Base-by-base conservation (phyloP, 1,140 invertebrate genomes). In the Achatina immaculata region DNA sequence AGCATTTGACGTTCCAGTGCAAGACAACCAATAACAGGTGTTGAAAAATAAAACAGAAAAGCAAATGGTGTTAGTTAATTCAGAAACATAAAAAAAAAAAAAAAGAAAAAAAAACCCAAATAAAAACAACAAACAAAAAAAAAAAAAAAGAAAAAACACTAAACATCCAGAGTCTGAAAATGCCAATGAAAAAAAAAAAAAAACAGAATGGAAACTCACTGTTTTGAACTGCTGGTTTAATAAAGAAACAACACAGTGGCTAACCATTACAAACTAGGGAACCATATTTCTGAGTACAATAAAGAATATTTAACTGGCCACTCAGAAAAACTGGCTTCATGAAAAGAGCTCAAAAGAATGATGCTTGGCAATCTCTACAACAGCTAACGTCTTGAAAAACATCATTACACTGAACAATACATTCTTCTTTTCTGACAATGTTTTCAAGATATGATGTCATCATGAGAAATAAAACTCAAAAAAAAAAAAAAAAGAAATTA, bases 181-280 rank as follows among this genome's bases (percentile, higher is more conserved):
- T 14, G 24, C 48, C 48, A 11, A 51, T 14, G 11, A 51, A 51
- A 11, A 51, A 51, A 14, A 14, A 14, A 11, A 14, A 51, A 51
- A 11, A 51, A 51, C 48, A 14, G 24, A 51, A 14, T 51, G 24
- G 11, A 69, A 69, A 69, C 68, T 69, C 68, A 69, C 68, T 69
- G 14, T 69, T 69, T 42, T 69, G n/a, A n/a, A 42, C 36, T 69
- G 68, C 36, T 42, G 38, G 42, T 24, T 4, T 42, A 69, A 34
- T 69, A 69, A 28, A 69, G 68, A 40, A 69, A 69, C 36, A 69
- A 62, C n/a, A 62, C n/a, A 62, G n/a, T 14, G 31, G 28, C 58
- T 62, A 62, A 28, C 28, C 6, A 9, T 62, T 28, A 62, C 11
- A 21, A 55, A 55, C 24, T n/a, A n/a, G n/a, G n/a, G n/a, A n/a